Base-by-base conservation (phyloP, 2,113 vertebrate species). In the Morphnarchus princeps region DNA sequence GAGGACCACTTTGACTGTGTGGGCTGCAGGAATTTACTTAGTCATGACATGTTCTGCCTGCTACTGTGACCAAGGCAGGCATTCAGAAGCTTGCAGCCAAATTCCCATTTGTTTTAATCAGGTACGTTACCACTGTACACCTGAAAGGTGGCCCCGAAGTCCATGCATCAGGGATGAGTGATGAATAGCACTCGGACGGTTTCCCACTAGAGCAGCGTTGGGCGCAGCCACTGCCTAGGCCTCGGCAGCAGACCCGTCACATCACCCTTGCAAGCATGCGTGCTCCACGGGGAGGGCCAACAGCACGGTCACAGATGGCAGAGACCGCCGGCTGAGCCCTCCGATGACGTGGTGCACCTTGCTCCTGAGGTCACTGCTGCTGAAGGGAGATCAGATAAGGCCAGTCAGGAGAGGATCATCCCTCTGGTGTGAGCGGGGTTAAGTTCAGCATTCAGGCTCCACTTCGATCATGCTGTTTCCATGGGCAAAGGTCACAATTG, bases 121-220 rank as follows among this genome's bases (percentile, higher is more conserved):
- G 47, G 84, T 69, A 40, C 1, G 0, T 70, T 34, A 42, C 38
- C 55, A 43, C 45, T 0, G 1, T 11, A 72, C 32, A 62, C 55
- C 61, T 52, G 61, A 70, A 7, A 0, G 1, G 67, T 6, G 45
- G 80, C 54, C 36, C 67, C 22, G 38, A 47, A 15, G 22, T 59
- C 14, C 1, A 4, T 1, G 16, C 6, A 0, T 8, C 45, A 54
- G n/a, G 31, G 66, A 17, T 6, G 19, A 31, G 58, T 1, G 55
- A 40, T 16, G 7, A 29, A 13, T 9, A 69, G 62, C 45, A 32
- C 52, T 11, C 4, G 4, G 17, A 20, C 3, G 19, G 36, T 32
- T 74, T 32, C 59, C 38, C 42, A 7, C 17, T 4, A 9, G 38
- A 50, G 71, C 29, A 38, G 89, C 31, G 22, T 0, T 26, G 70